Evolutionary conservation across 2,888 invertebrate genomes (phyloP), one percentile per base, ranked within the genome.

Genomic region (Elegia similella): DNA sequence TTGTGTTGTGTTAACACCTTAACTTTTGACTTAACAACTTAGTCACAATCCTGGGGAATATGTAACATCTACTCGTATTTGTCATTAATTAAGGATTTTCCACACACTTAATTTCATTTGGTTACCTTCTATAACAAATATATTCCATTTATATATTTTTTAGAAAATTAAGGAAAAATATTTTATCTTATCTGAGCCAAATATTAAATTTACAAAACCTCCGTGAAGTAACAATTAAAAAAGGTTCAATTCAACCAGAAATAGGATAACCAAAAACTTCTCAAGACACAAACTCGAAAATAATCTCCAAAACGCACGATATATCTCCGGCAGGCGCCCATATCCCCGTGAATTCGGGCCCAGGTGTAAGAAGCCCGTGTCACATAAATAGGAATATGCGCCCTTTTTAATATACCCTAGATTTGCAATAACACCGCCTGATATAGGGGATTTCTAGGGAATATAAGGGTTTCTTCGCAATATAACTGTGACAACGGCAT

Each of bases 401-500:
- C 83, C 86, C 84, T 86, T 88, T 89, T 88, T 88, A 88, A 88
- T 88, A 88, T 87, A 88, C 89, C 87, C 86, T 86, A 89, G 88
- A 89, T 88, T 88, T 85, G 80, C 83, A 80, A 76, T 87, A 86
- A 86, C 84, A 81, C 85, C 84, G 68, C 67, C 73, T 80, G 78
- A 80, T 80, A 78, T 80, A 81, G 79, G 80, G 76, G 78, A 76
- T 77, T 74, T 75, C 75, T 66, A 69, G 69, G 69, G 74, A 82
- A 77, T 76, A 76, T 75, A 77, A 79, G 78, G 77, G 77, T 75
- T 72, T 79, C 75, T 75, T 72, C 76, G 81, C 78, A 86, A 88
- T 88, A 87, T 86, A 84, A 84, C 84, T 81, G 86, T 81, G 86
- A 86, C 88, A 81, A 77, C 70, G 65, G 84, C 80, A 87, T 85